Evolutionary conservation across 2,797 vertebrate species (phyloP), one percentile per base, ranked within the genome.

Genomic region (Tauraco hartlaubi): DNA sequence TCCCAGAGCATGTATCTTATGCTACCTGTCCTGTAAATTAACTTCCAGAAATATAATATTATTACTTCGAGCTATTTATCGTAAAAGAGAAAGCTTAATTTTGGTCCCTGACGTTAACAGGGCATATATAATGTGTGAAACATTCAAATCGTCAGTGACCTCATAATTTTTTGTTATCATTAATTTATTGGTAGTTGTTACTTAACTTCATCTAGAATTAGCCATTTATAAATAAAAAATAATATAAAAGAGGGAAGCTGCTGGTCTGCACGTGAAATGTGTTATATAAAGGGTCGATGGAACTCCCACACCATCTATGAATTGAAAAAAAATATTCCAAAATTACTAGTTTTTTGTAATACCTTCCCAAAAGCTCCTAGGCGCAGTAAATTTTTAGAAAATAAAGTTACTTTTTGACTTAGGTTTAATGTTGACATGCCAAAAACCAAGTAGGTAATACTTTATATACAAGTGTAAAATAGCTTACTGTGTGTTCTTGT

Each of bases 1-100:
- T 67, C 44, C 12, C 31, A 43, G 18, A 55, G 19, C 9, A 6
- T 0, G 2, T 33, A 14, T 81, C 14, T 59, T 1, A 0, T 77
- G 64, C 59, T 64, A 10, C 14, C 43, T 44, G 39, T 68, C 37
- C 39, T 86, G 10, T 54, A 54, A 64, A 51, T 82, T 77, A 44
- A 52, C 48, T 35, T 90, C 22, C 31, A 76, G 67, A 87, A 85
- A 49, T 59, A 22, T 2, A 18, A 0, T 64, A 5, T n/a, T 88
- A 25, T 2, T 28, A 35, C 17, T 86, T 84, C 11, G 29, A 22
- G 46, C 26, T 72, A 7, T 35, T 88, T 28, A 23, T 22, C 84
- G 5, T 66, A 13, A 85, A 62, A 58, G 28, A 33, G 20, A 52
- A 44, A 43, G 12, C 16, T 75, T 71, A 1, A 0, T 13, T 95